phyloP scores from a whole-genome alignment of 2,888 invertebrate genomes.

The Proisotoma minuta region DNA sequence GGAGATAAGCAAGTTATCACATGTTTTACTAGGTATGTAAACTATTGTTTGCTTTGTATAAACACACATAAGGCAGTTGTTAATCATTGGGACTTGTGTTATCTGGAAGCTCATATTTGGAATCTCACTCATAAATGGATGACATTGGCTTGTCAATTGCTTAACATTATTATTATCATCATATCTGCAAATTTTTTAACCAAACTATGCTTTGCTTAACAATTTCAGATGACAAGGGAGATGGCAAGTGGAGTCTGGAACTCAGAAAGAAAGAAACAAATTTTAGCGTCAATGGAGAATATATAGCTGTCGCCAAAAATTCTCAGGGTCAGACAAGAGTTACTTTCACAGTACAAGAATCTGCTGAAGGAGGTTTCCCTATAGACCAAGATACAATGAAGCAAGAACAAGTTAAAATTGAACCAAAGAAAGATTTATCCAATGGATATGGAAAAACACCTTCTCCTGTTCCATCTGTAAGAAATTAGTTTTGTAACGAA shows the following conservation, averaged over 20 bases:
- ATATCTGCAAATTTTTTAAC: too few relatives aligned
- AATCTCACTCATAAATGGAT: too few relatives aligned
- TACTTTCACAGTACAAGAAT: constrained; percentile 34
- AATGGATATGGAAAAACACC: constrained; percentile 15
- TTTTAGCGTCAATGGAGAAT: constrained; percentile 29
- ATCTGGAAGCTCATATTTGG: too few relatives aligned
- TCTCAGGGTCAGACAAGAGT: constrained; percentile 35
- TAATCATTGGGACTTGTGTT: constrained; percentile 1
- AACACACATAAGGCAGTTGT: not conserved
- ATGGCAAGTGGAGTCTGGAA: constrained; percentile 40
- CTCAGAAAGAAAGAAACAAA: constrained; percentile 30
- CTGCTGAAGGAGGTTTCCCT: not conserved
- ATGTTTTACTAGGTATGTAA: constrained; percentile 25
- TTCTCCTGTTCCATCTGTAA: constrained; percentile 31
- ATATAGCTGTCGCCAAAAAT: constrained; percentile 40
- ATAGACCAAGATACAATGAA: not conserved
- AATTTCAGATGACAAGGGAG: constrained; percentile 43
- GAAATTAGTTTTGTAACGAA: not conserved
- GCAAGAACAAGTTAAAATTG: constrained; percentile 12
- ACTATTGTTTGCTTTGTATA: not conserved
- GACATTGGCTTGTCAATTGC: too few relatives aligned
- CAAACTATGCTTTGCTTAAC: too few relatives aligned
- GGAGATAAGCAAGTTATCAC: constrained; percentile 33
- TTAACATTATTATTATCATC: too few relatives aligned
- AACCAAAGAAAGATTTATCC: constrained; percentile 15